Conservation (phyloP, 2,113 vertebrate species). For the Syngnathus floridae region DNA sequence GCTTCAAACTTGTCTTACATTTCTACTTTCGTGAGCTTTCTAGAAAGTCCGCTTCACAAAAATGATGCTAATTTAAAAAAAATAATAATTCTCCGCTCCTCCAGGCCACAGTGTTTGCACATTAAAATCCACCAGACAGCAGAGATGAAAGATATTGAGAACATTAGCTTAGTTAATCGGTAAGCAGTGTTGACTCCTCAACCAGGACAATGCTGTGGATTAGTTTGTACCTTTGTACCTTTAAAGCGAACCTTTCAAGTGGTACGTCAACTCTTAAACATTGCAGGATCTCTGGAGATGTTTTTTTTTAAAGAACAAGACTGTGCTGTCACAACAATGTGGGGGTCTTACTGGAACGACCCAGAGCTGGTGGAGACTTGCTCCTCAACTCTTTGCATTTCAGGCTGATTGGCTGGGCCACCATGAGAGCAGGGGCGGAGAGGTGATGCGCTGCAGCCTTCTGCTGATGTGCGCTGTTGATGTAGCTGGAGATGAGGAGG, state of each 20-base stretch:
- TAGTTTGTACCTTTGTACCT: slow-evolving; percentile 12
- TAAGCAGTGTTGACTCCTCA: slow-evolving; percentile 24
- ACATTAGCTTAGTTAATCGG: slow-evolving; percentile 7
- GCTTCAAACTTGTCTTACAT: background rate
- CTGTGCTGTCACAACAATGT: slow-evolving; percentile 78
- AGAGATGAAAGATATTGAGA: slow-evolving; percentile 3
- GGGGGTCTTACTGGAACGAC: slow-evolving; percentile 84
- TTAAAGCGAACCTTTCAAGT: slow-evolving; percentile 1
- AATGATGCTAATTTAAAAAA: background rate
- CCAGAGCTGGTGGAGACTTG: slow-evolving; percentile 70
- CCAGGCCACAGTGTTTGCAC: background rate
- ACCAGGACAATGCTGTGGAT: slow-evolving; percentile 15
- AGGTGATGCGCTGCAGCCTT: slow-evolving; percentile 85
- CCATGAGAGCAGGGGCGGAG: slow-evolving; percentile 82
- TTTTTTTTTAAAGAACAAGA: background rate
- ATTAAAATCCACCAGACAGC: slow-evolving; percentile 4
- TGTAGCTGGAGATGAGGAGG: slow-evolving; percentile 86
- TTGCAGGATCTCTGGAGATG: background rate
- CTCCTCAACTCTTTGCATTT: slow-evolving; percentile 76
- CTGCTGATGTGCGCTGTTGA: slow-evolving; percentile 87
- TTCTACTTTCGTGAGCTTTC: background rate
- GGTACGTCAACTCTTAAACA: background rate
- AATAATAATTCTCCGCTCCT: background rate
- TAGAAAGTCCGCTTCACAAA: background rate
- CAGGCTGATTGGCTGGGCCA: slow-evolving; percentile 65